Evolutionary conservation across 2,888 invertebrate genomes (phyloP).

Genomic region (Eupithecia exiguata): DNA sequence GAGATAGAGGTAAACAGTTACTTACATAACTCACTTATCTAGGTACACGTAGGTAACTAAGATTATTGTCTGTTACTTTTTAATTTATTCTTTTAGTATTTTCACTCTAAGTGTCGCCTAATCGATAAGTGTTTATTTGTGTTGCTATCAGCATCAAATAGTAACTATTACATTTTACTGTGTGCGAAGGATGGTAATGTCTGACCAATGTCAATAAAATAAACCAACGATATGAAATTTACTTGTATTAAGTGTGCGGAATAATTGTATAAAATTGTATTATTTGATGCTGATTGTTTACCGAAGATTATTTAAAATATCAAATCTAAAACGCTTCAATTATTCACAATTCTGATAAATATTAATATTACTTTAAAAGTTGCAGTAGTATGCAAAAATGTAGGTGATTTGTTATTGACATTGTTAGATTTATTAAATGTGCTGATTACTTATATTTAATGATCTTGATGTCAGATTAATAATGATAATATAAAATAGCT

Average conservation of each 20-base stretch:
- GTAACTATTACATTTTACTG: neutral
- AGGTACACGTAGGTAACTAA: slow-evolving; percentile 54
- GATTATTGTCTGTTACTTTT: slow-evolving; percentile 51
- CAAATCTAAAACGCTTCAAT: slow-evolving; percentile 76
- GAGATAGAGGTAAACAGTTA: slow-evolving; percentile 47
- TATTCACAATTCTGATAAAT: slow-evolving; percentile 64
- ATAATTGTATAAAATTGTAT: neutral
- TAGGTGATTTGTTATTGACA: slow-evolving; percentile 75
- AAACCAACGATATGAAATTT: neutral
- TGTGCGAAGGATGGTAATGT: neutral
- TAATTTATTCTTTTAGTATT: slow-evolving; percentile 48
- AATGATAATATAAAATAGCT: slow-evolving; percentile 67
- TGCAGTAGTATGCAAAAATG: slow-evolving; percentile 68
- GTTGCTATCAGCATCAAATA: slow-evolving; percentile 47
- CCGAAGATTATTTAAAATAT: slow-evolving; percentile 74
- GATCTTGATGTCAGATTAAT: slow-evolving; percentile 72
- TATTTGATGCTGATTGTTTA: slow-evolving; percentile 46
- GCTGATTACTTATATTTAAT: slow-evolving; percentile 62
- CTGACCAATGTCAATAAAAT: neutral
- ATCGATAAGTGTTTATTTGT: slow-evolving; percentile 66
- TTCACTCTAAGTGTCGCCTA: slow-evolving; percentile 72
- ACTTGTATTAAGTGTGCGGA: neutral
- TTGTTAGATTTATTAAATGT: slow-evolving; percentile 75
- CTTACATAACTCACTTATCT: slow-evolving; percentile 48
- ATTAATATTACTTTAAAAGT: slow-evolving; percentile 61